Base-by-base conservation (phyloP, 1,140 invertebrate genomes). In the Eurosta solidaginis region DNA sequence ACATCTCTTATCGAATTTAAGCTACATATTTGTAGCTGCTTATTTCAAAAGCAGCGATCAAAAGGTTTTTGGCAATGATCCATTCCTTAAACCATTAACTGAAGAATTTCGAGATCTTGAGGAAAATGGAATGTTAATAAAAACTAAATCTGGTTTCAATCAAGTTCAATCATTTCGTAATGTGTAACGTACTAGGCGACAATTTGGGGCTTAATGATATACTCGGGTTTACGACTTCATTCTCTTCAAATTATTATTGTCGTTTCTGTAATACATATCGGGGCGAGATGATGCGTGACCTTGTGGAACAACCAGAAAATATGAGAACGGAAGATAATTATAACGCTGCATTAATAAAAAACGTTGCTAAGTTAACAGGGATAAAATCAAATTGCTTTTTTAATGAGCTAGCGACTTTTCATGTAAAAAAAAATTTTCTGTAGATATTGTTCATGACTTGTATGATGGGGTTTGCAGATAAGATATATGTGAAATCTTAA, bases 391-490 rank as follows among this genome's bases (percentile, higher is more conserved):
- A 59, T 42, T 77, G 29, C 10, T 20, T 77, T 59, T 77, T 54
- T 42, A 77, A 77, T 44, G 22, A 25, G 10, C 14, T 77, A 42
- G 20, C 33, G 36, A 36, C 33, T 17, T 77, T 77, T 63, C 76
- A 77, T 63, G 50, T 77, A 10, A 42, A 49, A 42, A 22, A 59
- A 20, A 77, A 77, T 40, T 42, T 63, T 59, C 29, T 25, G 20
- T 59, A 5, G 76, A 77, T 54, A 22, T 77, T 20, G 52, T 77
- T 47, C 76, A 77, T 63, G 76, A 63, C 22, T 10, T 77, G 40
- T 77, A 54, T 54, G 76, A 77, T 9, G 76, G 76, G 6, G 52
- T 77, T 5, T 77, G 76, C 50, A 29, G n/a, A n/a, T n/a, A n/a
- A n/a, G n/a, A n/a, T n/a, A n/a, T n/a, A n/a, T n/a, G n/a, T n/a